Evolutionary conservation across 2,888 invertebrate species (phyloP).

Genomic region (Leptinotarsa haldemani): DNA sequence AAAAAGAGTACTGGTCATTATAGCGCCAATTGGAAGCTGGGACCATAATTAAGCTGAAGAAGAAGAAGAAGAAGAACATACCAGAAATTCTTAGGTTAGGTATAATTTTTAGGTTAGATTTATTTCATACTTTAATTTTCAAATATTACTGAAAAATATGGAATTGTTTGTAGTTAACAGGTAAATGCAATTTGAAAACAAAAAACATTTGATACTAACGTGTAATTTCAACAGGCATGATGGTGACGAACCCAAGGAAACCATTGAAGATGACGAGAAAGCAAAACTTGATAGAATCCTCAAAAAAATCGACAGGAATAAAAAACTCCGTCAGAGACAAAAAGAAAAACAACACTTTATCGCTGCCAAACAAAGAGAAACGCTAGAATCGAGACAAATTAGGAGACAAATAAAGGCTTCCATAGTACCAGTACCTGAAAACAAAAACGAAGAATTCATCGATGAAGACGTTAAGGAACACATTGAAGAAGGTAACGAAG

Average conservation of each 20-base stretch:
- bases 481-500: slow-evolving; percentile 40
- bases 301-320: slow-evolving; percentile 72
- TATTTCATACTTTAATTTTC: neutral
- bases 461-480: slow-evolving; percentile 42
- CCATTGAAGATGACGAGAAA: slow-evolving; percentile 61
- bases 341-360: slow-evolving; percentile 58
- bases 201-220: neutral
- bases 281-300: slow-evolving; percentile 71
- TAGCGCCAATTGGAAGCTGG: too few species aligned
- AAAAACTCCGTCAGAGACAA: slow-evolving; percentile 62
- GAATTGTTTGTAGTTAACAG: slow-evolving; percentile 79
- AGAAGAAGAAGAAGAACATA: too few species aligned
- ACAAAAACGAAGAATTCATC: slow-evolving; percentile 53
- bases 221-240: slow-evolving; percentile 65
- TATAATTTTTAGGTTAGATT: slow-evolving; percentile 1
- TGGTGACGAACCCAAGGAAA: slow-evolving; percentile 55
- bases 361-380: slow-evolving; percentile 56
- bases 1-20: too few species aligned
- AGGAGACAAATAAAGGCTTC: slow-evolving; percentile 48
- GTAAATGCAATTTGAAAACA: slow-evolving; percentile 63
- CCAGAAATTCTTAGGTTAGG: neutral
- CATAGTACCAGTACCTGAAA: slow-evolving; percentile 49
- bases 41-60: too few species aligned
- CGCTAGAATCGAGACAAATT: slow-evolving; percentile 46
- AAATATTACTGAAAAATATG: slow-evolving; percentile 65